These are phyloP conservation scores for Coptodon bakossiorum DNA, from an alignment of 2,113 vertebrate genomes.

Conservation along the genomic window DNA sequence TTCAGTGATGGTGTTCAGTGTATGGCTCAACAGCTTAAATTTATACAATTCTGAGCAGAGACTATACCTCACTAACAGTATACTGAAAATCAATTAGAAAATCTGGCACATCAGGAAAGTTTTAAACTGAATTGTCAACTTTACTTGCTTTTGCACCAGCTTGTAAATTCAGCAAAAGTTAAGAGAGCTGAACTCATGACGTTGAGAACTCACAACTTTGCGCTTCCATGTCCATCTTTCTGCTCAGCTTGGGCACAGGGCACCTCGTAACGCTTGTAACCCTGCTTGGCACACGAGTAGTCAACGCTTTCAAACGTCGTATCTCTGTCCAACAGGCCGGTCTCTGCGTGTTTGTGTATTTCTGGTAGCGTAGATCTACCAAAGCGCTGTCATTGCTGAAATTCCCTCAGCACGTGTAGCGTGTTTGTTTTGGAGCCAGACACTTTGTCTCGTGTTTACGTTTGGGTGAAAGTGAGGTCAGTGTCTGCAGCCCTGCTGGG, in stretches of 20 bases:
- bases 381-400: background rate
- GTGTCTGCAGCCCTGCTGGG: slow-evolving; percentile 34
- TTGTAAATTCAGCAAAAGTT: background rate
- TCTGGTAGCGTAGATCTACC: background rate
- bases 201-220: background rate
- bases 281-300: background rate
- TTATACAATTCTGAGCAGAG: background rate
- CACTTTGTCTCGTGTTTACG: slow-evolving; percentile 47
- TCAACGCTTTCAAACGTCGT: background rate
- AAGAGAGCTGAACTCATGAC: rapidly evolving
- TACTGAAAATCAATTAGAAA: background rate
- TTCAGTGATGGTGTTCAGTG: rapidly evolving
- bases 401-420: slow-evolving; percentile 28
- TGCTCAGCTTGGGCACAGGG: background rate
- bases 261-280: background rate
- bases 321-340: background rate
- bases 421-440: slow-evolving; percentile 46
- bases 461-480: slow-evolving; percentile 49
- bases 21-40: rapidly evolving
- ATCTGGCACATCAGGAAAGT: background rate
- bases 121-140: background rate
- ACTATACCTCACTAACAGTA: rapidly evolving
- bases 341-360: background rate
- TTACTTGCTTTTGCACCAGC: background rate
- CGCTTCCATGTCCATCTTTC: background rate